Percentiles rank a stretch among this genome's conserved stretches.
Evolutionary conservation across 2,888 invertebrate genomes (phyloP).

Genomic region (Drosophila buzzatii): DNA sequence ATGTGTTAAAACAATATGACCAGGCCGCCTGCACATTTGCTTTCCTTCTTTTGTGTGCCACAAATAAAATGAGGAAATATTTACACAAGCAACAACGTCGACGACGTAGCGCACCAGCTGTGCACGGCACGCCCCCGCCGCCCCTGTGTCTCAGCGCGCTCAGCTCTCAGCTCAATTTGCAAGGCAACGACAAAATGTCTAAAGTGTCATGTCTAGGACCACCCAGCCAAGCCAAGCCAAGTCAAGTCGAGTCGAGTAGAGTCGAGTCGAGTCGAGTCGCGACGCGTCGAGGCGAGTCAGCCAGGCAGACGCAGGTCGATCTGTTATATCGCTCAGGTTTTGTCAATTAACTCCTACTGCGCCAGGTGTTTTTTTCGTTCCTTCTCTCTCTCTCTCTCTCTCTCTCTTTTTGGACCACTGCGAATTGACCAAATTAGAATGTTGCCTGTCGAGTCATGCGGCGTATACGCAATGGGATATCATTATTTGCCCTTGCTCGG

Average conservation of each 20-base stretch:
- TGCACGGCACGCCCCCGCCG: conserved; percentile 50
- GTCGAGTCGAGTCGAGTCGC: neutral
- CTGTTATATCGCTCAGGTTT: neutral
- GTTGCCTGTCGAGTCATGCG: conserved; percentile 43
- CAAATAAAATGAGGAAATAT: conserved; percentile 76
- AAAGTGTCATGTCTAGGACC: conserved; percentile 66
- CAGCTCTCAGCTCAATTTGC: conserved; percentile 60
- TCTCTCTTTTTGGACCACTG: conserved; percentile 27
- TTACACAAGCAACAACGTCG: conserved; percentile 66
- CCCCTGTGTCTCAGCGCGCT: conserved; percentile 50
- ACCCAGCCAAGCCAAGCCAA: conserved; percentile 55
- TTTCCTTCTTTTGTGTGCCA: conserved; percentile 69
- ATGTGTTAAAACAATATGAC: conserved; percentile 84
- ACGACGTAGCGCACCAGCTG: conserved; percentile 39
- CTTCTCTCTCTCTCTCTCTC: too few relatives aligned
- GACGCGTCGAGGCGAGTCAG: neutral
- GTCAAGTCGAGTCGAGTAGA: neutral
- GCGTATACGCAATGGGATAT: conserved; percentile 60
- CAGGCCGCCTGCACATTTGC: conserved; percentile 61
- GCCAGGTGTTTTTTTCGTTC: conserved; percentile 47
- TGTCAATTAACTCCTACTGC: conserved; percentile 70
- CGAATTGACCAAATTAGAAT: conserved; percentile 60
- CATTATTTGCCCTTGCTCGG: neutral
- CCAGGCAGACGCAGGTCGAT: neutral
- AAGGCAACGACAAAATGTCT: conserved; percentile 74